A percentile compares a stretch with the other conserved stretches of the same genome.
Evolutionary conservation across 2,113 vertebrate genomes (phyloP).

Genomic region (Heteronetta atricapilla): DNA sequence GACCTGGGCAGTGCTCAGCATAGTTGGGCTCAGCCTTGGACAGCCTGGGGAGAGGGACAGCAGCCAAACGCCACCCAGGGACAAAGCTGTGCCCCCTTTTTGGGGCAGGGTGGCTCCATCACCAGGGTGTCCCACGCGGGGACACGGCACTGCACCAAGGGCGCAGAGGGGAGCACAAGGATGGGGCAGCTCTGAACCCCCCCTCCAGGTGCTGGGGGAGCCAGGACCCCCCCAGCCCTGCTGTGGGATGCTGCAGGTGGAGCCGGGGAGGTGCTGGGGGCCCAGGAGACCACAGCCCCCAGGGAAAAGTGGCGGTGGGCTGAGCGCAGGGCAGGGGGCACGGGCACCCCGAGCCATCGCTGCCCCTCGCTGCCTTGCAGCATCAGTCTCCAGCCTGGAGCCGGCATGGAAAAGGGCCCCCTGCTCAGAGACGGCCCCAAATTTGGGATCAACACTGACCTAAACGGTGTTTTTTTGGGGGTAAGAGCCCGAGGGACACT

Average conservation of each 20-base stretch:
- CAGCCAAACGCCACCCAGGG: fast-evolving
- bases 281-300: fast-evolving
- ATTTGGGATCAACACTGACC: background rate
- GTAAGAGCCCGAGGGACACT: background rate
- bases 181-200: background rate
- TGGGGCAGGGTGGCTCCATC: background rate
- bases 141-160: background rate
- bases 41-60: background rate
- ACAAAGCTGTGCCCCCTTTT: background rate
- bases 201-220: fast-evolving
- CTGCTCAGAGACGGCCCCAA: background rate
- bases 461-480: background rate
- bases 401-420: fast-evolving
- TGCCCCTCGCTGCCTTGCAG: background rate
- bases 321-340: fast-evolving
- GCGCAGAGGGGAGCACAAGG: background rate
- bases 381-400: background rate
- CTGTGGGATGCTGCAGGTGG: fast-evolving
- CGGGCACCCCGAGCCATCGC: background rate
- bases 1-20: background rate
- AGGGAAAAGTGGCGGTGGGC: fast-evolving
- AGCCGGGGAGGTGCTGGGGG: background rate
- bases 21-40: fast-evolving
- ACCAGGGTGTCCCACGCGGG: fast-evolving
- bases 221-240: background rate